These are phyloP conservation scores for Corvus hawaiiensis DNA, from an alignment of 2,113 vertebrate genomes.

Conservation along the genomic window DNA sequence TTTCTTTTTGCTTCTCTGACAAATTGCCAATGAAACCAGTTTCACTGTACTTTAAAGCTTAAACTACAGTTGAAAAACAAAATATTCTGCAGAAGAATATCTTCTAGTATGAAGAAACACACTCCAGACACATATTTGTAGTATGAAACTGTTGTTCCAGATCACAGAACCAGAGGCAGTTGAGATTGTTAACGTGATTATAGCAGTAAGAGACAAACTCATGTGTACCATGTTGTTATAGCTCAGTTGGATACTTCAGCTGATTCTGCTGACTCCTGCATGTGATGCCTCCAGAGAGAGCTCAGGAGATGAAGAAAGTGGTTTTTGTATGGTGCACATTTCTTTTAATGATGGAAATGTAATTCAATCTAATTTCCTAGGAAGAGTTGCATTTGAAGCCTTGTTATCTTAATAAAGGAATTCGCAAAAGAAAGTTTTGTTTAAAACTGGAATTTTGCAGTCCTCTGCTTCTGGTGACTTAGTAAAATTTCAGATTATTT, in stretches of 20 bases:
- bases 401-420: not conserved
- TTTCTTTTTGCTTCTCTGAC: not conserved
- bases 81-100: not conserved
- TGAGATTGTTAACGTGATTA: not conserved
- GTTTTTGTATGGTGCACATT: fast-evolving
- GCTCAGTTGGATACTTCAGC: not conserved
- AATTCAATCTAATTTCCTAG: not conserved
- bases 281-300: not conserved
- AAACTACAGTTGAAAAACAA: not conserved
- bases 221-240: fast-evolving
- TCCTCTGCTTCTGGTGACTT: not conserved
- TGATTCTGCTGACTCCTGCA: not conserved
- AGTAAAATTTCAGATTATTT: not conserved
- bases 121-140: not conserved
- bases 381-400: not conserved
- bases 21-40: not conserved
- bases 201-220: not conserved
- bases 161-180: not conserved
- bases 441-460: not conserved
- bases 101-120: not conserved
- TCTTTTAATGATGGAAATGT: not conserved
- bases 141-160: not conserved
- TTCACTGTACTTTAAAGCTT: not conserved
- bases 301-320: not conserved
- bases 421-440: not conserved